Base-by-base conservation (phyloP, 2,113 vertebrate genomes). In the Charadrius vociferus region DNA sequence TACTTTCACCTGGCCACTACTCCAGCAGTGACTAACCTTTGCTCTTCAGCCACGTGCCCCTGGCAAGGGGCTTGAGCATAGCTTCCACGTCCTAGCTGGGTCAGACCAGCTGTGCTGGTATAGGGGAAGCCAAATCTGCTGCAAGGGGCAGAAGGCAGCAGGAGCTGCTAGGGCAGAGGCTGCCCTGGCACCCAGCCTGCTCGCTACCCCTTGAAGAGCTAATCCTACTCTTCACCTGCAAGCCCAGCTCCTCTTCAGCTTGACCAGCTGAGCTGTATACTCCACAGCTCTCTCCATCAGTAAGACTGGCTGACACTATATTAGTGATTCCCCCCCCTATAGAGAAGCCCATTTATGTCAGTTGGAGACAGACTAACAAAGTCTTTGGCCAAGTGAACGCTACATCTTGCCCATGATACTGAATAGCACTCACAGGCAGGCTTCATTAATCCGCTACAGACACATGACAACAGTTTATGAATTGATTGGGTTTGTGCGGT, bases 391-490 rank as follows among this genome's bases (percentile, higher is more conserved):
- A 3, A 81, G 37, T 12, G 50, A 80, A 83, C 1, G 4, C 74
- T 75, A 23, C 0, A 3, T 72, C 86, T 78, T 88, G 95, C 90
- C 59, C 1, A 1, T 47, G 2, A 79, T 72, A 86, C 90, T 70
- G 80, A 95, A 90, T 6, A 92, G 70, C 75, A 56, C 65, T 95
- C 87, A n/a, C 61, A 37, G 90, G 49, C 62, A 63, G 55, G 83
- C 70, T 81, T 93, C 92, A 47, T 75, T 85, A 95, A 90, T 77
- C 95, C 82, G 87, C 84, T 91, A 86, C 34, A 81, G 78, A 74
- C 80, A 95, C 77, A 81, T 32, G 55, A 95, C 81, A 94, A 41
- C 50, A 41, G 1, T 41, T 95, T 55, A 68, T 74, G 68, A 93
- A 94, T 27, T 50, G 63, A 72, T 29, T 75, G 39, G 75, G 14